Base-by-base conservation (phyloP, 2,888 invertebrate genomes). In the Xestia ashworthii region DNA sequence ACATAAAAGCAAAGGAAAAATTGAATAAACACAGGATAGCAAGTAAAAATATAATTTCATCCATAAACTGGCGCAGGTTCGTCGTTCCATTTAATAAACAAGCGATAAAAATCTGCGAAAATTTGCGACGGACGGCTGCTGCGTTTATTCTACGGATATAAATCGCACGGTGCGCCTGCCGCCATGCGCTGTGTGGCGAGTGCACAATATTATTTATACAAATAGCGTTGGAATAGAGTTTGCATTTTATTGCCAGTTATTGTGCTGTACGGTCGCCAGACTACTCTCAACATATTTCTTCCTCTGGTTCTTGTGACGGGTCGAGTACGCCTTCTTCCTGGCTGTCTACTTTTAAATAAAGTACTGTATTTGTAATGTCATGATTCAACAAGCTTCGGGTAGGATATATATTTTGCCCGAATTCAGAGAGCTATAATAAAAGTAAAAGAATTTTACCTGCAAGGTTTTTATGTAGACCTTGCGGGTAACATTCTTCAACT, bases 61-160 rank as follows among this genome's bases (percentile, higher is more conserved):
- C 46, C 44, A 58, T 78, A 75, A 66, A 82, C 14, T 65, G 11
- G 46, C 62, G 38, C 75, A 71, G 32, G 64, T 71, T 65, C 78
- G 68, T 44, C 70, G 78, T 65, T 78, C 74, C 85, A 78, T 85
- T 82, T 71, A 85, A 84, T 76, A 85, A 85, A 84, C 74, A 85
- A 78, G 62, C 65, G 60, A 85, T 82, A 78, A 82, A 85, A 78
- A 85, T 74, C 69, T 77, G 53, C 12, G 41, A 66, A 78, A 71
- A 83, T 71, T 72, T 67, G 71, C 73, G 81, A 82, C 86, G 82
- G 78, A 78, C 74, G 74, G 75, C 14, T 71, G 67, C 71, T 73
- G 73, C 78, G 75, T 68, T 85, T 84, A 71, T 84, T 75, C 68
- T 67, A 71, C 46, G 64, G 46, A 1, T 62, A 85, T 85, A 78